A percentile compares a stretch with the other conserved stretches of the same genome.
Evolutionary conservation across 2,113 vertebrate genomes (phyloP).

Genomic region (Verasper variegatus): DNA sequence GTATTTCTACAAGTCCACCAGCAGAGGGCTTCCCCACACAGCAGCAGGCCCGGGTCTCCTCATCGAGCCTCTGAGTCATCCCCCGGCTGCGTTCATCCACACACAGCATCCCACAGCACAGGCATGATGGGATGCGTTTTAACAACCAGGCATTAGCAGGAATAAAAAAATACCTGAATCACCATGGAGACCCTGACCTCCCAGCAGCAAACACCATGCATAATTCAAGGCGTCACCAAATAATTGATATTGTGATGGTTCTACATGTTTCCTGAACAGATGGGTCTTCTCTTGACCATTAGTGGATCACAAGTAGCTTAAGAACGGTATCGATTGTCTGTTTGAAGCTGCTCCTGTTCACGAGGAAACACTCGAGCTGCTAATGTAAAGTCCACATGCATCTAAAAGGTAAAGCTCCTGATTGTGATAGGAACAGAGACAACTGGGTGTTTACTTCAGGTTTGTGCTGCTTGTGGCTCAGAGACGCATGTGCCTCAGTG

Average conservation of each 20-base stretch:
- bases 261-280: slow-evolving; percentile 39
- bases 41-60: neutral
- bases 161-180: slow-evolving; percentile 30
- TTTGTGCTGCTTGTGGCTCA: neutral
- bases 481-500: neutral
- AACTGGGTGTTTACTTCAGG: neutral
- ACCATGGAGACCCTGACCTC: slow-evolving; percentile 37
- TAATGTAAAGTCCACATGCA: neutral
- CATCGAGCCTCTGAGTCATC: slow-evolving; percentile 59
- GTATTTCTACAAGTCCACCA: slow-evolving; percentile 37
- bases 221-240: slow-evolving; percentile 61
- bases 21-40: slow-evolving; percentile 63
- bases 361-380: slow-evolving; percentile 5
- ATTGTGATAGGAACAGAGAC: neutral
- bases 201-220: slow-evolving; percentile 43
- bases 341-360: slow-evolving; percentile 4
- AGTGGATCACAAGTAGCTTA: neutral
- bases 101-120: slow-evolving; percentile 19
- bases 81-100: slow-evolving; percentile 3
- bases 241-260: slow-evolving; percentile 54
- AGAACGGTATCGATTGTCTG: neutral
- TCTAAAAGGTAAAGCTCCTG: neutral
- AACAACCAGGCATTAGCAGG: slow-evolving; percentile 11
- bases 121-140: slow-evolving; percentile 16
- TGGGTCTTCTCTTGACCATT: slow-evolving; percentile 14